Percentiles rank a stretch among this genome's conserved stretches.
phyloP scores from a whole-genome alignment of 2,888 invertebrate genomes.

The Nebria salina region DNA sequence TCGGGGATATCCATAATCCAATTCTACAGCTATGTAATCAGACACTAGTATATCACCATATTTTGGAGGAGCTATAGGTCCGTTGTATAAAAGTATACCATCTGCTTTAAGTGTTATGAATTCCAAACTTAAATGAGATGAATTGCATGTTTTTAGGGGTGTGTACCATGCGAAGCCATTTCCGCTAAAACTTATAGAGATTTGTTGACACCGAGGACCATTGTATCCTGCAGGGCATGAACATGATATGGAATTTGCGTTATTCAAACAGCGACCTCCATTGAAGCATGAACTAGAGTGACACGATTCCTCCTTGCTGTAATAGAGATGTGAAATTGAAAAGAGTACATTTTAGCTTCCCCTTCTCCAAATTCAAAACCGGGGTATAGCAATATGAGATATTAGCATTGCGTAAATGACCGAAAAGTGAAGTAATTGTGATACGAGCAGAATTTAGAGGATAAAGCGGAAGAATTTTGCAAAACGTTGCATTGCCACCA shows the following conservation, averaged over 20 bases:
- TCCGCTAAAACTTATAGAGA: slow-evolving; percentile 92
- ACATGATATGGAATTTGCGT: slow-evolving; percentile 87
- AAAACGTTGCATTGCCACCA: too few species aligned
- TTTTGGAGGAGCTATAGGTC: slow-evolving; percentile 94
- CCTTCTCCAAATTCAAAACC: too few species aligned
- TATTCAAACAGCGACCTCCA: slow-evolving; percentile 94
- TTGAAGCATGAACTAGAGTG: slow-evolving; percentile 92
- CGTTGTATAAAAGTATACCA: slow-evolving; percentile 94
- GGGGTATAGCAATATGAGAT: too few species aligned
- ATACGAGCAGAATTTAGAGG: too few species aligned
- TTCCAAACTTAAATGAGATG: slow-evolving; percentile 93
- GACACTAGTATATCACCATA: slow-evolving; percentile 88
- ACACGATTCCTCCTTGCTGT: slow-evolving; percentile 89
- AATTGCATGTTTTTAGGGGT: slow-evolving; percentile 95
- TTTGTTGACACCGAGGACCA: slow-evolving; percentile 97
- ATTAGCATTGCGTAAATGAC: too few species aligned
- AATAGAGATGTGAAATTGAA: too few species aligned
- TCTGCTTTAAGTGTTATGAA: slow-evolving; percentile 93
- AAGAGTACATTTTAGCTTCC: too few species aligned
- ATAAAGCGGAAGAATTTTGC: too few species aligned
- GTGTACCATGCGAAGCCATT: slow-evolving; percentile 99
- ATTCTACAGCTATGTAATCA: slow-evolving; percentile 93
- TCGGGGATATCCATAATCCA: slow-evolving; percentile 91
- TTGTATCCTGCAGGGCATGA: slow-evolving; percentile 92
- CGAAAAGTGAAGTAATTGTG: too few species aligned